Percentiles rank a stretch among this genome's conserved stretches.
Evolutionary conservation across 1,140 invertebrate species (phyloP).

Genomic region (Hormaphis cornu): DNA sequence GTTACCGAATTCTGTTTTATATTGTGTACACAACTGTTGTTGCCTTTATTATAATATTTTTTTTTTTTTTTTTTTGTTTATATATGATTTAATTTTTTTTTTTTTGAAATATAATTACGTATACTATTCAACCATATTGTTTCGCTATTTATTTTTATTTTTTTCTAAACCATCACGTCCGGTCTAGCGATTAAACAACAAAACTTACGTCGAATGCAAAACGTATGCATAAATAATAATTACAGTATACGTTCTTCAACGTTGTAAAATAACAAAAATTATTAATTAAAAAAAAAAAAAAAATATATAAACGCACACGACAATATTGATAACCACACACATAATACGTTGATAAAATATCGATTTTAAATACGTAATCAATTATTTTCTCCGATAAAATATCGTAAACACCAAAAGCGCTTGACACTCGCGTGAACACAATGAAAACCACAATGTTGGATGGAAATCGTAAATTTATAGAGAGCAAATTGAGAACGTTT

Average conservation of each 20-base stretch:
- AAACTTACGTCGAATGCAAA: neutral
- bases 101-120: slow-evolving; percentile 31
- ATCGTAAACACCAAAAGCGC: too few species aligned
- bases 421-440: too few species aligned
- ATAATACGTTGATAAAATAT: too few species aligned
- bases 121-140: slow-evolving; percentile 19
- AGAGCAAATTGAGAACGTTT: too few species aligned
- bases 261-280: neutral
- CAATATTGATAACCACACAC: too few species aligned
- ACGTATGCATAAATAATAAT: neutral
- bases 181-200: neutral
- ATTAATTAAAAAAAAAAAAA: too few species aligned
- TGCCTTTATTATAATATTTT: slow-evolving; percentile 31
- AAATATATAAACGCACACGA: too few species aligned
- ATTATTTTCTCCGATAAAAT: too few species aligned
- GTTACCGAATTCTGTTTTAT: slow-evolving; percentile 30
- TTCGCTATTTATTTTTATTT: slow-evolving; percentile 13
- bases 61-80: slow-evolving; percentile 24
- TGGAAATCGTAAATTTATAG: too few species aligned
- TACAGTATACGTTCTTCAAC: neutral
- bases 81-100: slow-evolving; percentile 17
- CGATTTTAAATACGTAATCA: too few species aligned
- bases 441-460: too few species aligned
- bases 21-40: slow-evolving; percentile 28
- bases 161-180: too few species aligned